Percentiles rank a stretch among this genome's conserved stretches.
Evolutionary conservation across 2,888 invertebrate species (phyloP).

Genomic region (Pollenia griseotomentosa): DNA sequence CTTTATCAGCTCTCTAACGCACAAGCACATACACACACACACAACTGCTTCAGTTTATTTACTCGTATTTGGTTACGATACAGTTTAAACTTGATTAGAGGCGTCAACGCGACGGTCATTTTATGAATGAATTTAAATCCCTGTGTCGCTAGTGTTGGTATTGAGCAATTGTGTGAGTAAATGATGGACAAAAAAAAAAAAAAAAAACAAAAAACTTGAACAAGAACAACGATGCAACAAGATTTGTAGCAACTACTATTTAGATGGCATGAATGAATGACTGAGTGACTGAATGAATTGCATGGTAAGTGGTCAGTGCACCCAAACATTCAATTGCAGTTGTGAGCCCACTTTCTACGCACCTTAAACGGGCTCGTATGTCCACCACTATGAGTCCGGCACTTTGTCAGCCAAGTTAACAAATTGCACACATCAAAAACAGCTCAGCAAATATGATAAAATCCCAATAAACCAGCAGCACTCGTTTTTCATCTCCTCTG

Average conservation of each 20-base stretch:
- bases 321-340: constrained; percentile 76
- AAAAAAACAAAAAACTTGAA: constrained; percentile 8
- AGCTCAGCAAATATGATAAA: constrained; percentile 60
- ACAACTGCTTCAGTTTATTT: not conserved
- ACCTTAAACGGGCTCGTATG: constrained; percentile 50
- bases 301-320: constrained; percentile 74
- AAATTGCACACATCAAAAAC: constrained; percentile 77
- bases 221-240: constrained; percentile 3
- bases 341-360: constrained; percentile 78
- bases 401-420: constrained; percentile 81
- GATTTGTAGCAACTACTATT: constrained; percentile 29
- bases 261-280: constrained; percentile 39
- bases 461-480: constrained; percentile 69
- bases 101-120: constrained; percentile 68
- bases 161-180: constrained; percentile 65
- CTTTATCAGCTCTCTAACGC: constrained; percentile 6
- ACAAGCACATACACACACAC: not conserved
- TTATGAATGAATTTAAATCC: constrained; percentile 68
- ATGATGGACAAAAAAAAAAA: constrained; percentile 58
- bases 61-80: constrained; percentile 48
- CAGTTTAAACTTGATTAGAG: constrained; percentile 62
- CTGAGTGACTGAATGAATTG: constrained; percentile 56
- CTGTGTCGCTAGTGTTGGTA: constrained; percentile 52
- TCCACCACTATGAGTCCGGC: constrained; percentile 24
- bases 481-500: constrained; percentile 67